Evolutionary conservation across 1,140 invertebrate species (phyloP).

Genomic region (Carposina sasakii): DNA sequence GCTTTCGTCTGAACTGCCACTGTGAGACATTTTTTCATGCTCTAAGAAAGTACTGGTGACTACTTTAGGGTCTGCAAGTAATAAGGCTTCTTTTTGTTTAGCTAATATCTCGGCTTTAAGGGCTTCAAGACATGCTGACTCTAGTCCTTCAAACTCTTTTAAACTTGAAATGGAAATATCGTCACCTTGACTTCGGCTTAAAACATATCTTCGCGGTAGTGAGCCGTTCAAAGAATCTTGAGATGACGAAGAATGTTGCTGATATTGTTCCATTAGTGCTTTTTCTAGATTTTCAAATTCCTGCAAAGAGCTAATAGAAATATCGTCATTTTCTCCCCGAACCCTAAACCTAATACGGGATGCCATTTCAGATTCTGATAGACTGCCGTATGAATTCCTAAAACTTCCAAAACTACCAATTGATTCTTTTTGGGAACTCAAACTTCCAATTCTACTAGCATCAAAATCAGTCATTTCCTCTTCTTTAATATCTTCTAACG

Average conservation of each 20-base stretch:
- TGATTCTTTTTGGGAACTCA: conserved; percentile 86
- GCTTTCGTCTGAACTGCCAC: conserved; percentile 63
- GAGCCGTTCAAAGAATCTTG: conserved; percentile 87
- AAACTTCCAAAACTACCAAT: conserved; percentile 82
- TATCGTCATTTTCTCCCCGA: conserved; percentile 89
- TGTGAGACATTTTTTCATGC: conserved; percentile 68
- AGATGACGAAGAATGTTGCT: conserved; percentile 76
- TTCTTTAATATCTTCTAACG: conserved; percentile 93
- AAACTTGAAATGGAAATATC: conserved; percentile 93
- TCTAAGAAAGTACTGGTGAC: conserved; percentile 73
- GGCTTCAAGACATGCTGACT: conserved; percentile 88
- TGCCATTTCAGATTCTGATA: conserved; percentile 89
- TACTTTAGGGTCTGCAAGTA: conserved; percentile 75
- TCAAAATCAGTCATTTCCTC: conserved; percentile 90
- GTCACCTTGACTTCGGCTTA: conserved; percentile 85
- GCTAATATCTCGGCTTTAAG: conserved; percentile 87
- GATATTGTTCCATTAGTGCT: conserved; percentile 77
- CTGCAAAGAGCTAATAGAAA: conserved; percentile 92
- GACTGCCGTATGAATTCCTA: conserved; percentile 83
- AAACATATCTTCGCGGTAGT: conserved; percentile 76
- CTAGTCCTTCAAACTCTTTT: conserved; percentile 95
- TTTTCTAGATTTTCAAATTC: conserved; percentile 95
- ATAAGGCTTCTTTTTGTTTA: conserved; percentile 87
- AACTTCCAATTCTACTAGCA: conserved; percentile 84
- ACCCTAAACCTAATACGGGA: conserved; percentile 85